These are phyloP conservation scores for Mnemiopsis leidyi DNA, from an alignment of 37 sponge, comb jelly and placozoan genomes.

Conservation along the genomic window DNA sequence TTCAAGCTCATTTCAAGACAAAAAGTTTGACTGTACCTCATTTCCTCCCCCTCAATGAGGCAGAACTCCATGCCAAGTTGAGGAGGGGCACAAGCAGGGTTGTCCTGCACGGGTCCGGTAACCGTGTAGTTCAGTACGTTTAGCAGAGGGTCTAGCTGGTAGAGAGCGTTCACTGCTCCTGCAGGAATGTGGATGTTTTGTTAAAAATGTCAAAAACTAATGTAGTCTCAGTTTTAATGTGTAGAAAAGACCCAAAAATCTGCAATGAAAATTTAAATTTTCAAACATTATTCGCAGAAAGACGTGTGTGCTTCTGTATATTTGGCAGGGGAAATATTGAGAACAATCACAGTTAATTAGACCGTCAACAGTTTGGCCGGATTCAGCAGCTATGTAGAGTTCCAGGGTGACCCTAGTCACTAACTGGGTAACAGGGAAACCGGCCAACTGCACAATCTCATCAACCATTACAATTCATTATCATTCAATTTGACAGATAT, in stretches of 20 bases:
- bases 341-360: too few relatives aligned
- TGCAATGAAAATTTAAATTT: too few relatives aligned
- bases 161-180: slow-evolving; percentile 32
- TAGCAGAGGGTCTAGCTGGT: background rate
- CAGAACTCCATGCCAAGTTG: slow-evolving; percentile 21
- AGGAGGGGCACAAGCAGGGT: slow-evolving; percentile 13
- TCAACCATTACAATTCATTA: background rate
- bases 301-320: too few relatives aligned
- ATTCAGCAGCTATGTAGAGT: too few relatives aligned
- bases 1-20: too few relatives aligned
- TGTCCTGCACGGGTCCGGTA: slow-evolving; percentile 28
- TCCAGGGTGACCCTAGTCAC: too few relatives aligned
- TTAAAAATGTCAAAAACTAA: too few relatives aligned
- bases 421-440: background rate
- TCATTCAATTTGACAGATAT: background rate
- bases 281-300: too few relatives aligned
- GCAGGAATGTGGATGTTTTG: too few relatives aligned
- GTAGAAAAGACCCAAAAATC: too few relatives aligned
- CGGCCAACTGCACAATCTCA: background rate
- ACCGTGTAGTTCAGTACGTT: background rate
- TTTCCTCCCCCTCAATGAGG: background rate
- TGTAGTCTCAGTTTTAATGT: too few relatives aligned
- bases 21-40: background rate
- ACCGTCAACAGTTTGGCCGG: background rate
- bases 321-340: too few relatives aligned